A percentile compares a stretch with the other conserved stretches of the same genome.
Conservation (phyloP, 2,113 vertebrate genomes). For the Perca flavescens region DNA sequence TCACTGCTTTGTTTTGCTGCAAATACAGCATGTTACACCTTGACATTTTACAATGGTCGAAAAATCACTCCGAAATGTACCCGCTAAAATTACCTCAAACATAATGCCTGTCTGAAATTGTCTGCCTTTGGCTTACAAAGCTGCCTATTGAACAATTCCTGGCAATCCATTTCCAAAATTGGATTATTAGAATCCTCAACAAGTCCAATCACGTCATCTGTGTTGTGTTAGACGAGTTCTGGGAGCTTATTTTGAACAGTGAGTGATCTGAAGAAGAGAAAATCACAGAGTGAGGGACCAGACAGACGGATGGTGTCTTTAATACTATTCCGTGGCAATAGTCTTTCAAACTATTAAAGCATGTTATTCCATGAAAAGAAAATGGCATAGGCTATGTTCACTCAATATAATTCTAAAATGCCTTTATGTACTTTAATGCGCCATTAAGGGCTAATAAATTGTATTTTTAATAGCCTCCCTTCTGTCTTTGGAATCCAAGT, state of each 20-base stretch:
- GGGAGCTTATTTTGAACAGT: constrained; percentile 5
- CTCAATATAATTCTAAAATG: background rate
- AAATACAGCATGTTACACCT: background rate
- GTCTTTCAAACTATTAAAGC: background rate
- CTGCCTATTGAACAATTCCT: constrained; percentile 22
- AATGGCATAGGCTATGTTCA: background rate
- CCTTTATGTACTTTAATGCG: background rate
- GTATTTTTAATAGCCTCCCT: background rate
- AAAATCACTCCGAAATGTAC: constrained; percentile 22
- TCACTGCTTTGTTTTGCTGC: background rate
- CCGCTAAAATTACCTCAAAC: constrained; percentile 21
- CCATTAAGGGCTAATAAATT: background rate
- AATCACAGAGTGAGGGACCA: background rate
- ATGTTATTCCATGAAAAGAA: background rate
- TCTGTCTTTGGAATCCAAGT: background rate
- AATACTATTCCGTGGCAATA: background rate
- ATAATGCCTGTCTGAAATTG: constrained; percentile 11
- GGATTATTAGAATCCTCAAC: constrained; percentile 22
- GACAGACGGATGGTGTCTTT: background rate
- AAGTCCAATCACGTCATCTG: constrained; percentile 48
- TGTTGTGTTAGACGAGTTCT: background rate
- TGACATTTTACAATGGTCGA: constrained; percentile 5
- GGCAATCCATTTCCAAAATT: constrained; percentile 21
- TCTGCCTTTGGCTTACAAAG: constrained; percentile 22
- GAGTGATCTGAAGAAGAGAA: background rate